Evolutionary conservation across 2,797 vertebrate genomes (phyloP).

Genomic region (Nothura maculosa): DNA sequence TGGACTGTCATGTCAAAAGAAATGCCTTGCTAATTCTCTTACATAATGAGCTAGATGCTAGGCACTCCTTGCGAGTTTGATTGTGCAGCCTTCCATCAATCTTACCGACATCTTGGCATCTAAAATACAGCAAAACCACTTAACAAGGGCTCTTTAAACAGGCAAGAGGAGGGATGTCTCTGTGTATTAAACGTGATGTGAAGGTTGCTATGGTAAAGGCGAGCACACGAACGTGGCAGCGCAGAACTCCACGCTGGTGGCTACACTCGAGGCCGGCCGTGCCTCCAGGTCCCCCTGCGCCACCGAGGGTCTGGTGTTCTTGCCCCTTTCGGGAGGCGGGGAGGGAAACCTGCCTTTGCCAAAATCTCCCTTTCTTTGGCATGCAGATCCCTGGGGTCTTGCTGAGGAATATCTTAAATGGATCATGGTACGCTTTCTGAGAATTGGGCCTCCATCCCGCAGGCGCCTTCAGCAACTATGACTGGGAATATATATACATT

Average conservation of each 20-base stretch:
- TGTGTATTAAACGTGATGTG: constrained; percentile 70
- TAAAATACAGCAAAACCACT: constrained; percentile 74
- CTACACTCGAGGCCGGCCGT: constrained; percentile 13
- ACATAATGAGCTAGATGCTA: constrained; percentile 78
- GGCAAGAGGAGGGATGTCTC: constrained; percentile 62
- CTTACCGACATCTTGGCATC: constrained; percentile 70
- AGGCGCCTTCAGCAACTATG: constrained; percentile 28
- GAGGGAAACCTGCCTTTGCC: not conserved
- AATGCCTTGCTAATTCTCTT: constrained; percentile 75
- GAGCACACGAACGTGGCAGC: constrained; percentile 35
- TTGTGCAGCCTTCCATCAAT: constrained; percentile 75
- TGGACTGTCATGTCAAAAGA: constrained; percentile 78
- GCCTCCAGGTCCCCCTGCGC: constrained; percentile 42
- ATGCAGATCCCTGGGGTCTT: not conserved
- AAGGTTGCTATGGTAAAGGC: constrained; percentile 72
- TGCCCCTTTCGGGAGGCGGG: not conserved
- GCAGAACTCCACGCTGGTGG: constrained; percentile 48
- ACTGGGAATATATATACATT: constrained; percentile 20
- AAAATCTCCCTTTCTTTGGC: not conserved
- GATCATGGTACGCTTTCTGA: not conserved
- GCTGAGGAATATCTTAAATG: not conserved
- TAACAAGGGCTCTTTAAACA: constrained; percentile 76
- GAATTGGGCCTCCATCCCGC: constrained; percentile 27
- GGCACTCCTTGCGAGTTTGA: constrained; percentile 69
- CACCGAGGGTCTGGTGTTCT: constrained; percentile 18